phyloP scores from a whole-genome alignment of 2,113 vertebrate genomes.

The Crocuta crocuta region DNA sequence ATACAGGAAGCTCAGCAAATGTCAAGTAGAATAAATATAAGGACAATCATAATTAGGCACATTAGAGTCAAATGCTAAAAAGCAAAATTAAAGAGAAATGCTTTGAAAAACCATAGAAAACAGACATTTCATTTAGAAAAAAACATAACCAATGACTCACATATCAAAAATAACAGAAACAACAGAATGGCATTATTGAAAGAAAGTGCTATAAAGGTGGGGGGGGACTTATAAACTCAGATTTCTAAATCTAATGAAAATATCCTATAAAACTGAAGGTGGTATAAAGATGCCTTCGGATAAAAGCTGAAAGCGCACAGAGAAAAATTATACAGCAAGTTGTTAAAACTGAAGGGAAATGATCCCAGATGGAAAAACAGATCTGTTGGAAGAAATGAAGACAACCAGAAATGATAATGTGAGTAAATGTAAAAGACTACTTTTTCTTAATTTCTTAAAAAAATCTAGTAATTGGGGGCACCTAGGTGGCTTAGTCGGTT shows the following conservation, averaged over 20 bases:
- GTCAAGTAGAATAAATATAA: background rate
- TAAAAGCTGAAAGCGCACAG: background rate
- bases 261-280: background rate
- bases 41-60: background rate
- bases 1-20: background rate
- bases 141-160: background rate
- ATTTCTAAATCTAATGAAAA: background rate
- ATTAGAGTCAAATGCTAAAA: constrained; percentile 11
- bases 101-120: background rate
- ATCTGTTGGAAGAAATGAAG: constrained; percentile 13
- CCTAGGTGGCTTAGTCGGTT: too few species aligned
- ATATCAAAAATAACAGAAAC: constrained; percentile 9
- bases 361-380: background rate
- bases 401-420: background rate
- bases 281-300: background rate
- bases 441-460: background rate
- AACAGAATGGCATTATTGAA: background rate
- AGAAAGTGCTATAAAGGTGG: background rate
- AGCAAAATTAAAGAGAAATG: background rate
- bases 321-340: background rate
- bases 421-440: background rate
- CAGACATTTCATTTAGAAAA: background rate
- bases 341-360: constrained; percentile 9
- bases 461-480: too few species aligned
- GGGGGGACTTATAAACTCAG: background rate